Evolutionary conservation across 2,888 invertebrate genomes (phyloP), one percentile per base, ranked within the genome.

Genomic region (Crepidodera aurea): DNA sequence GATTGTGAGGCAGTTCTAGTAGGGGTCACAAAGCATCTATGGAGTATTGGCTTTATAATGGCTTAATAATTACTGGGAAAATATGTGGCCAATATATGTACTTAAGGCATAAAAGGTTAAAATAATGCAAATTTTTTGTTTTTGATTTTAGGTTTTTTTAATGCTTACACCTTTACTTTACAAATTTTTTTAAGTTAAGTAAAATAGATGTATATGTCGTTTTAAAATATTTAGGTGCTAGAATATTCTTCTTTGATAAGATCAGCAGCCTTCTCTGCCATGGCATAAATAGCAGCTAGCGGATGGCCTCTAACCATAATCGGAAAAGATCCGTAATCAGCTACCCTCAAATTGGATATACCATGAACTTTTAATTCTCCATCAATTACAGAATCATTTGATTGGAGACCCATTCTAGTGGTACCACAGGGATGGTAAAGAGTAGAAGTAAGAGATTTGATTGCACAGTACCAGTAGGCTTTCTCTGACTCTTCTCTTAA

Each of bases 321-420:
- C 0, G 86, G 86, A 78, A 86, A 84, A 4, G 85, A 76, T 34
- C 85, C 84, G 3, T 82, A 83, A 67, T 86, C 86, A 1, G 81
- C 80, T 0, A 86, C 84, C 46, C 86, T 77, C 15, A 86, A 76
- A 1, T 79, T 75, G 4, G 79, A 69, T 12, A 86, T 71, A 0
- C 85, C 85, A 63, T 84, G 77, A 0, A 86, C 85, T 60, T 77
- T 78, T 1, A 85, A 74, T 34, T 82, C 74, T 1, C 82, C 79
- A 69, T 86, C 84, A 0, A 87, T 86, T 0, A 87, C 86, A 0
- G 85, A 83, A 0, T 80, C 77, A 68, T 84, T 83, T 3, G 67
- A 71, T 7, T 70, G 48, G 0, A 82, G 82, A 0, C 85, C 85
- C 85, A 86, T 86, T 69, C 83, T 83, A 1, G 79, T 83, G 0